Evolutionary conservation across 1,140 invertebrate species (phyloP), one percentile per base, ranked within the genome.

Genomic region (Cardiocondyla obscurior): DNA sequence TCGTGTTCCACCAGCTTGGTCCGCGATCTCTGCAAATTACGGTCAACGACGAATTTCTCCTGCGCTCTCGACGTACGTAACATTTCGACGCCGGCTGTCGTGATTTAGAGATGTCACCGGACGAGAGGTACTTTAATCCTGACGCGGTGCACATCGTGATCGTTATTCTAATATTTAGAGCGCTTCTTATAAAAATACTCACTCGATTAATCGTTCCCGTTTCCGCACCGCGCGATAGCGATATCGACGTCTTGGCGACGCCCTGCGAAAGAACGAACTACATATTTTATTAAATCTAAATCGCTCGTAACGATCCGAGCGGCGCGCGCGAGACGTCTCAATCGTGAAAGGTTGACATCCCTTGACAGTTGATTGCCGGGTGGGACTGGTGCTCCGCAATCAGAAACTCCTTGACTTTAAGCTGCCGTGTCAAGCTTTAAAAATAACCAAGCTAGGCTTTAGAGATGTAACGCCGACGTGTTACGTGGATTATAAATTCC

Each of bases 11-110:
- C 22, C 83, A 86, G 84, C 67, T 87, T 86, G 84, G 85, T 57
- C 60, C 73, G 85, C 81, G 85, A 87, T 86, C 81, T 82, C 84
- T 86, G 85, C 85, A 87, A 87, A 87, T 87, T 86, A 86, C 84
- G 81, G 79, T 83, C 84, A 69, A 60, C 62, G 70, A 73, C 85
- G 72, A 86, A 86, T 87, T 82, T 86, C 85, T 30, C 16, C 74
- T 60, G 28, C 76, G 33, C 60, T 49, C 60, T 49, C 53, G 55
- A 62, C 62, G 67, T 74, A 85, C 85, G 76, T 85, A 85, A 86
- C 83, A 53, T 82, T 33, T 65, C 83, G 65, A 36, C 57, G 58
- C 67, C 51, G 46, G 36, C 36, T 67, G 74, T 67, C 85, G 77
- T 82, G 76, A 86, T 86, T 86, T 86, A 85, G 69, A 55, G 25